Conservation (phyloP, 2,797 vertebrate genomes). For the Mastacembelus armatus region DNA sequence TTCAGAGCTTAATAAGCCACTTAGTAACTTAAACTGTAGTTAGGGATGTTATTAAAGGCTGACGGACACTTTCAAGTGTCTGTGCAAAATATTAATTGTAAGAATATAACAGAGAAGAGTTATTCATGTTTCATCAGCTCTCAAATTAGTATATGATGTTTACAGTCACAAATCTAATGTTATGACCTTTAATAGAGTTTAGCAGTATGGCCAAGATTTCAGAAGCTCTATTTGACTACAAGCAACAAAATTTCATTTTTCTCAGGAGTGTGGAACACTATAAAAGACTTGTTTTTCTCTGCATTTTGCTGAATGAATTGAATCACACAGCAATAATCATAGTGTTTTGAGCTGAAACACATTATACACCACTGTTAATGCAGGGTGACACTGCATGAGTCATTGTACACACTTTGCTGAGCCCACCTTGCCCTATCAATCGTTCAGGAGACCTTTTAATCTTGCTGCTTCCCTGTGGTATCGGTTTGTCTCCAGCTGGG, state of each 20-base stretch:
- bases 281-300: background rate
- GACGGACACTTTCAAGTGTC: background rate
- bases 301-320: background rate
- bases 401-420: constrained; percentile 46
- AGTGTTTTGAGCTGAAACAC: constrained; percentile 17
- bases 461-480: constrained; percentile 58
- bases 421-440: constrained; percentile 63
- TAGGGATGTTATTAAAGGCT: too few species aligned
- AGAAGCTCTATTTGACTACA: background rate
- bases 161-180: background rate
- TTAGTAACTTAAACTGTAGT: too few species aligned
- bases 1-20: too few species aligned
- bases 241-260: background rate
- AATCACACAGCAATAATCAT: constrained; percentile 4
- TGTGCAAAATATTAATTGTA: background rate
- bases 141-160: background rate
- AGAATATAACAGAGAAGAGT: background rate
- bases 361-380: constrained; percentile 18
- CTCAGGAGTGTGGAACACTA: background rate
- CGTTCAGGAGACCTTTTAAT: constrained; percentile 71
- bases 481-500: constrained; percentile 69
- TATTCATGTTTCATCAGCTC: too few species aligned
- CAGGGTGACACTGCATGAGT: constrained; percentile 43
- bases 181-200: background rate
- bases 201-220: background rate